Evolutionary conservation across 2,888 invertebrate species (phyloP).

Genomic region (Saturnia japonica): DNA sequence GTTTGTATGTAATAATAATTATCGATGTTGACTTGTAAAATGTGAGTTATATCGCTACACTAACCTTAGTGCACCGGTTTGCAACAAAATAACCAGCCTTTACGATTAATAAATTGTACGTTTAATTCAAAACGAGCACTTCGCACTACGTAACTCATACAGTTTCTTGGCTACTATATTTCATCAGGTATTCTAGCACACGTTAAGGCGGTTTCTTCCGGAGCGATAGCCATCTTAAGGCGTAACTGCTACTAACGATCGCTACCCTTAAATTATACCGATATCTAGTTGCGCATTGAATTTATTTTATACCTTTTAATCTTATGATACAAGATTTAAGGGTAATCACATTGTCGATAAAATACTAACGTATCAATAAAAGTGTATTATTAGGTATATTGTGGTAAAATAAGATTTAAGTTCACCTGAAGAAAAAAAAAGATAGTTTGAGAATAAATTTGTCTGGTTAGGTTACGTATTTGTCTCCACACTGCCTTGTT

Average conservation of each 20-base stretch:
- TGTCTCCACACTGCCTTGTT: conserved; percentile 13
- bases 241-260: conserved; percentile 64
- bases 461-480: conserved; percentile 4
- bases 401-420: background rate
- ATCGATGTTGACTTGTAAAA: background rate
- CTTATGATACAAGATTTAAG: conserved; percentile 28
- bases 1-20: background rate
- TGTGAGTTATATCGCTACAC: background rate
- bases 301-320: conserved; percentile 56
- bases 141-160: conserved; percentile 64
- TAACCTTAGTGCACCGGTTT: conserved; percentile 4
- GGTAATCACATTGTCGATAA: background rate
- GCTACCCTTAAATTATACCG: conserved; percentile 61
- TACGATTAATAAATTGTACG: conserved; percentile 43
- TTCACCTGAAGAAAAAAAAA: background rate
- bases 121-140: conserved; percentile 61
- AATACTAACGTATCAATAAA: background rate
- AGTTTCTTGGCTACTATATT: conserved; percentile 53
- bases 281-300: conserved; percentile 58
- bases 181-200: conserved; percentile 60
- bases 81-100: conserved; percentile 12
- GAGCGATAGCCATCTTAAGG: conserved; percentile 67
- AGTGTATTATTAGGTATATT: background rate
- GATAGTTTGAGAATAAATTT: conserved; percentile 6
- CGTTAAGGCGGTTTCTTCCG: conserved; percentile 60